Conservation (phyloP, 1,140 invertebrate species). For the Drosophila miranda region DNA sequence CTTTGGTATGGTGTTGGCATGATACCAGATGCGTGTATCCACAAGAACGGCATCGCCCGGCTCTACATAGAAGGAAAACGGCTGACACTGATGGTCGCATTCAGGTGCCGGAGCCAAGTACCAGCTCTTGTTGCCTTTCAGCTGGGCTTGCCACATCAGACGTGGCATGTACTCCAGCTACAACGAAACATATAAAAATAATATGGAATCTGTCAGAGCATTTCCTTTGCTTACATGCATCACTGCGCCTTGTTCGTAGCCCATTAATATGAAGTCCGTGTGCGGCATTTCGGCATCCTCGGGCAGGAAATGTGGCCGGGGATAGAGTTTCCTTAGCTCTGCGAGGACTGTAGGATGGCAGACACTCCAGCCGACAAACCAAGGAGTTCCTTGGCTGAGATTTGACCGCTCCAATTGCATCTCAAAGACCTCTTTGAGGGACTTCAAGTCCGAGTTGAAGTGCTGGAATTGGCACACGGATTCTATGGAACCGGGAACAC, state of each 20-base stretch:
- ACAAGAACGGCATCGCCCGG: conserved; percentile 93
- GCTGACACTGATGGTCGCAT: conserved; percentile 90
- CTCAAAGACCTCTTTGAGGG: conserved; percentile 89
- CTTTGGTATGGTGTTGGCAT: conserved; percentile 92
- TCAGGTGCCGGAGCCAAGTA: conserved; percentile 92
- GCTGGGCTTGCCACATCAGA: conserved; percentile 97
- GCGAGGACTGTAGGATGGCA: conserved; percentile 91
- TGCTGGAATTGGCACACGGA: conserved; percentile 95
- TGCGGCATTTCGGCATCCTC: conserved; percentile 93
- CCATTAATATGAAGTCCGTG: conserved; percentile 97
- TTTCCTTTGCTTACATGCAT: conserved; percentile 90
- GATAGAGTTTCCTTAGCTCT: conserved; percentile 90
- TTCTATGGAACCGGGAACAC: conserved; percentile 86
- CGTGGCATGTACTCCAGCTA: conserved; percentile 95
- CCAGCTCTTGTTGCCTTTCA: conserved; percentile 94
- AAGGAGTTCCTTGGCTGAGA: conserved; percentile 86
- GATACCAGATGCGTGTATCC: conserved; percentile 97
- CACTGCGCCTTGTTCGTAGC: conserved; percentile 94
- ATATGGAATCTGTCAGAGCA: conserved; percentile 1
- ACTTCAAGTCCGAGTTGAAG: conserved; percentile 92
- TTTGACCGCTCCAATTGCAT: conserved; percentile 87
- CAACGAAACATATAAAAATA: background rate
- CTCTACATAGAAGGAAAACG: conserved; percentile 90
- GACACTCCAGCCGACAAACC: conserved; percentile 97
- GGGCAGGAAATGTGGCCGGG: conserved; percentile 93